These are phyloP conservation scores for Cenopis cana DNA, from an alignment of 2,888 invertebrate species.

Conservation along the genomic window DNA sequence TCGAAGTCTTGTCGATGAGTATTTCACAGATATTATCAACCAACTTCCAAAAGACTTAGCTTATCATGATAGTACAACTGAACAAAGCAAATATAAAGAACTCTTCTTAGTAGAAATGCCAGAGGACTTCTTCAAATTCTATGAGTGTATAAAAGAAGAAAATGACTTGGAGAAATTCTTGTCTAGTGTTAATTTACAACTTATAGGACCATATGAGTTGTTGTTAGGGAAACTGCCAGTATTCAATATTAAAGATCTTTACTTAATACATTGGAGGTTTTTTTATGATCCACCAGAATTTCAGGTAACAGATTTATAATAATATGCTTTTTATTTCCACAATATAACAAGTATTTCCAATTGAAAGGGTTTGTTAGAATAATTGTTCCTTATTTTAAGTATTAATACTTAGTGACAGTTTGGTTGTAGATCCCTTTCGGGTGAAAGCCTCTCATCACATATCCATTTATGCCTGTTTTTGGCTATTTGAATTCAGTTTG, in stretches of 20 bases:
- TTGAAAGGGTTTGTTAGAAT: too few species aligned
- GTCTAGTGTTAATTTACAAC: slow-evolving; percentile 86
- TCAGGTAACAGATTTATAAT: slow-evolving; percentile 82
- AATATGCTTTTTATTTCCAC: too few species aligned
- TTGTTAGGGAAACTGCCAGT: slow-evolving; percentile 87
- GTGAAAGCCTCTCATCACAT: too few species aligned
- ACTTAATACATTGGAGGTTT: slow-evolving; percentile 94
- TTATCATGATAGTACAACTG: slow-evolving; percentile 74
- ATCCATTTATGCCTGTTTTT: too few species aligned
- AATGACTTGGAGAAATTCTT: slow-evolving; percentile 86
- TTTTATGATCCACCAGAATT: slow-evolving; percentile 98
- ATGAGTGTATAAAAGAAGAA: slow-evolving; percentile 88
- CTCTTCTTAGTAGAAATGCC: slow-evolving; percentile 95
- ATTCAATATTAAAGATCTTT: slow-evolving; percentile 85
- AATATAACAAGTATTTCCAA: too few species aligned
- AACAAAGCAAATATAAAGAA: slow-evolving; percentile 86
- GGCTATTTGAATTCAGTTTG: too few species aligned
- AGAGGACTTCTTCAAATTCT: slow-evolving; percentile 94
- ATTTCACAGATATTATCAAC: slow-evolving; percentile 44
- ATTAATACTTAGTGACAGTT: too few species aligned
- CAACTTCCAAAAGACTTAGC: slow-evolving; percentile 61
- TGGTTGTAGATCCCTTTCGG: too few species aligned
- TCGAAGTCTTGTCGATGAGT: slow-evolving; percentile 7
- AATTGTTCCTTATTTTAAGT: too few species aligned
- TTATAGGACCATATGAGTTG: slow-evolving; percentile 96